A percentile compares a stretch with the other conserved stretches of the same genome.
phyloP scores from a whole-genome alignment of 53 echinoderm and acorn worm genomes.

The Antedon mediterranea region DNA sequence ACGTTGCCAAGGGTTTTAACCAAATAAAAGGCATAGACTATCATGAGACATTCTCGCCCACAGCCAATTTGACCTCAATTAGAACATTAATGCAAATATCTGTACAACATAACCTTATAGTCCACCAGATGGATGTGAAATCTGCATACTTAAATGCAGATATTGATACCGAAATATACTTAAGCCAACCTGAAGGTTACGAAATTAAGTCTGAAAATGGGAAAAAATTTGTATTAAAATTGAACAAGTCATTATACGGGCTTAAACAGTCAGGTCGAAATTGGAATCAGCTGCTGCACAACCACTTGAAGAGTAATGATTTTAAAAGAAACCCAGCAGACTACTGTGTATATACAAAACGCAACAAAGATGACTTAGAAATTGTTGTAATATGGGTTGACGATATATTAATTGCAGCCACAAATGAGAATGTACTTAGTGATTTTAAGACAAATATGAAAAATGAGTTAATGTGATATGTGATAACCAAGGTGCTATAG shows the following conservation, averaged over 20 bases:
- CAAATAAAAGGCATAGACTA: slow-evolving; percentile 25
- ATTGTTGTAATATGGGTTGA: slow-evolving; percentile 30
- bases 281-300: slow-evolving; percentile 20
- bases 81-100: slow-evolving; percentile 20
- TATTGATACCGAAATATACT: slow-evolving; percentile 22
- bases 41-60: slow-evolving; percentile 18
- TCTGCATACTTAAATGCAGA: slow-evolving; percentile 27
- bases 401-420: slow-evolving; percentile 28
- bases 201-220: slow-evolving; percentile 5
- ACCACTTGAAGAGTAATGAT: slow-evolving; percentile 6
- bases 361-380: not conserved
- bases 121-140: slow-evolving; percentile 28
- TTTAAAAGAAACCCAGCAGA: slow-evolving; percentile 15
- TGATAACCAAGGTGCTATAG: too few species aligned
- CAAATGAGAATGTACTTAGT: not conserved
- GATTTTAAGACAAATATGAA: slow-evolving; percentile 18
- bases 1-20: slow-evolving; percentile 12
- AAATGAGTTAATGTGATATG: not conserved
- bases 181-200: slow-evolving; percentile 30
- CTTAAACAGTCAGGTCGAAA: slow-evolving; percentile 31
- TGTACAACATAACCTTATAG: slow-evolving; percentile 16
- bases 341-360: slow-evolving; percentile 21
- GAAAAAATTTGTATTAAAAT: slow-evolving; percentile 19
- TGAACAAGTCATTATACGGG: slow-evolving; percentile 32
- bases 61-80: slow-evolving; percentile 12